Conservation (phyloP, 2,888 invertebrate genomes). For the Salpingus planirostris region DNA sequence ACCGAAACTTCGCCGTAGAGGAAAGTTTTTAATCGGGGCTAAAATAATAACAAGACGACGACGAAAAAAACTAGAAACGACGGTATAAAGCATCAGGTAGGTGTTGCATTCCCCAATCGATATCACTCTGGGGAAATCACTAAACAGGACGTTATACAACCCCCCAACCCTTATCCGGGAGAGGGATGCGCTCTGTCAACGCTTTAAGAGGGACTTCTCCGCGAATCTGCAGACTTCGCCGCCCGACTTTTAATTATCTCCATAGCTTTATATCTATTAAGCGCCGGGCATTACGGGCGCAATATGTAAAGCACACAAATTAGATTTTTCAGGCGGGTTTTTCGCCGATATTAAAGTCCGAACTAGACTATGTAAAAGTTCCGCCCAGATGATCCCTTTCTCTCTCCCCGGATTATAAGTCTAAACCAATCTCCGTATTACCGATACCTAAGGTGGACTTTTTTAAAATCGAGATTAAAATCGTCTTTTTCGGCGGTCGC, state of each 20-base stretch:
- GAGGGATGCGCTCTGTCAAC: slow-evolving; percentile 20
- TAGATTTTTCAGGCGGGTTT: slow-evolving; percentile 7
- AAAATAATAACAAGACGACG: slow-evolving; percentile 3
- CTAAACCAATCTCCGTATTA: too few species aligned
- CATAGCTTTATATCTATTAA: slow-evolving; percentile 22
- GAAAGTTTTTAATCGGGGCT: slow-evolving; percentile 13
- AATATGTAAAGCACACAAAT: slow-evolving; percentile 8
- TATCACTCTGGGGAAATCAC: slow-evolving; percentile 41
- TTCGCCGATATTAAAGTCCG: too few species aligned
- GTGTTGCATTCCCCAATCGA: slow-evolving; percentile 39
- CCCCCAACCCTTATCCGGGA: slow-evolving; percentile 16
- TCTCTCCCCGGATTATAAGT: too few species aligned
- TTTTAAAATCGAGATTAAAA: too few species aligned
- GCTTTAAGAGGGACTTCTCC: too few species aligned
- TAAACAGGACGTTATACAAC: slow-evolving; percentile 33
- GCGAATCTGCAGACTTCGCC: slow-evolving; percentile 25
- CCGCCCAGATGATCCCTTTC: too few species aligned
- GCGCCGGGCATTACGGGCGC: slow-evolving; percentile 19
- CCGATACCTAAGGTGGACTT: too few species aligned
- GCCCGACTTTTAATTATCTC: slow-evolving; percentile 29
- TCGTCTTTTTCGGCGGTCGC: too few species aligned
- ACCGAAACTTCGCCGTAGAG: slow-evolving; percentile 6
- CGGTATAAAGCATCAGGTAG: slow-evolving; percentile 22
- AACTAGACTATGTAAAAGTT: too few species aligned
- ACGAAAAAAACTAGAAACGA: slow-evolving; percentile 6